Conservation (phyloP, 2,888 invertebrate genomes). For the Plutella xylostella region DNA sequence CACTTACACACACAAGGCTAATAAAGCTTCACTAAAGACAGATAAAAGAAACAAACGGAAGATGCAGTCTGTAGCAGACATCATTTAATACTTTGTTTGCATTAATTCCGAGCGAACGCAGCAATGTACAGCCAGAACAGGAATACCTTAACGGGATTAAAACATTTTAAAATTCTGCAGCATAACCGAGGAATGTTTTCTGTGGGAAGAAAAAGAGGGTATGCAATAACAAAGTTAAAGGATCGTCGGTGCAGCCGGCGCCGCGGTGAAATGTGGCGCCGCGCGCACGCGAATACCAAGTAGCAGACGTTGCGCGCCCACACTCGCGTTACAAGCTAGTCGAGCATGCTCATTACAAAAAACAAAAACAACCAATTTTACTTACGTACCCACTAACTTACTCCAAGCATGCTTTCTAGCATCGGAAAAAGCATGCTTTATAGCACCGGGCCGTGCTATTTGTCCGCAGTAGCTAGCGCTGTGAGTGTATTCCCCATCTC, state of each 20-base stretch:
- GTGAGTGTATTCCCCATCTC: slow-evolving; percentile 11
- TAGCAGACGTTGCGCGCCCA: slow-evolving; percentile 25
- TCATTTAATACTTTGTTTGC: too few relatives aligned
- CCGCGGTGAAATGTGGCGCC: slow-evolving; percentile 50
- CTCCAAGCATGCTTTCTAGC: too few relatives aligned
- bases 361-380: too few relatives aligned
- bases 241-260: slow-evolving; percentile 44
- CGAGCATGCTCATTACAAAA: too few relatives aligned
- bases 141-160: slow-evolving; percentile 16
- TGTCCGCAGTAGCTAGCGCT: not conserved
- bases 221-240: slow-evolving; percentile 50
- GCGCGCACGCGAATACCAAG: slow-evolving; percentile 47
- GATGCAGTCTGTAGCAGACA: too few relatives aligned
- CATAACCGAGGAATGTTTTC: slow-evolving; percentile 26
- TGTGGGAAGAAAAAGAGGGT: slow-evolving; percentile 31
- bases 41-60: too few relatives aligned
- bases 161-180: slow-evolving; percentile 28
- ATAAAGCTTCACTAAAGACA: too few relatives aligned
- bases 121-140: not conserved
- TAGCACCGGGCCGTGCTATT: too few relatives aligned
- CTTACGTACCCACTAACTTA: too few relatives aligned
- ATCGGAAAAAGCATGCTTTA: too few relatives aligned
- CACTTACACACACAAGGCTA: too few relatives aligned
- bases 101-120: too few relatives aligned
- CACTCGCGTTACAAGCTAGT: not conserved